phyloP scores from a whole-genome alignment of 2,888 invertebrate genomes.

The Bellardia pandia region DNA sequence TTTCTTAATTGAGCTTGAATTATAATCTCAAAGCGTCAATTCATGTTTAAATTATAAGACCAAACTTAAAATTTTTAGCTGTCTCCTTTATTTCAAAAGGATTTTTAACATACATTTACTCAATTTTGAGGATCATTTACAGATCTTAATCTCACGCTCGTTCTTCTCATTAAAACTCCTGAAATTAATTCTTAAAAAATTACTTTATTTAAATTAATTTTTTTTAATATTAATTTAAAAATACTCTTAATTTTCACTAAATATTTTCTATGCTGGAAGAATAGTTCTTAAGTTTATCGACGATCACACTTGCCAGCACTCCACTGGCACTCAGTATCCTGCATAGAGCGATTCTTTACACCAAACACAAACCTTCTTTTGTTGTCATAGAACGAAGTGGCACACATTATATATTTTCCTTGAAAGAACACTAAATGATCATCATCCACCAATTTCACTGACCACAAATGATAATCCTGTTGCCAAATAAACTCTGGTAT shows the following conservation, averaged over 20 bases:
- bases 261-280: not conserved
- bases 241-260: not conserved
- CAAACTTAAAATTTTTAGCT: too few species aligned
- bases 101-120: too few species aligned
- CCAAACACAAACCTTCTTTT: slow-evolving; percentile 56
- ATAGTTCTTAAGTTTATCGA: slow-evolving; percentile 15
- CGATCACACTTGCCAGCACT: slow-evolving; percentile 61
- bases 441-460: slow-evolving; percentile 55
- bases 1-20: too few species aligned
- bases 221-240: not conserved
- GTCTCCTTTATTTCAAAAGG: too few species aligned
- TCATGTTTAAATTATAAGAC: too few species aligned
- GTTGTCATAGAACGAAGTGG: slow-evolving; percentile 62
- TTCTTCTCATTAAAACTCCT: too few species aligned
- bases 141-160: too few species aligned
- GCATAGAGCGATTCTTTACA: slow-evolving; percentile 42
- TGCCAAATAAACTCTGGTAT: slow-evolving; percentile 37
- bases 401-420: slow-evolving; percentile 56
- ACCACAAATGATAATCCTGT: slow-evolving; percentile 51
- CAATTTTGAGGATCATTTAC: too few species aligned
- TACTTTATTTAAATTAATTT: not conserved
- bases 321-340: slow-evolving; percentile 60
- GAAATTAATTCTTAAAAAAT: not conserved
- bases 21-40: too few species aligned
- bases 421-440: slow-evolving; percentile 58